Base-by-base conservation (phyloP, 2,113 vertebrate species). In the Cygnus atratus region DNA sequence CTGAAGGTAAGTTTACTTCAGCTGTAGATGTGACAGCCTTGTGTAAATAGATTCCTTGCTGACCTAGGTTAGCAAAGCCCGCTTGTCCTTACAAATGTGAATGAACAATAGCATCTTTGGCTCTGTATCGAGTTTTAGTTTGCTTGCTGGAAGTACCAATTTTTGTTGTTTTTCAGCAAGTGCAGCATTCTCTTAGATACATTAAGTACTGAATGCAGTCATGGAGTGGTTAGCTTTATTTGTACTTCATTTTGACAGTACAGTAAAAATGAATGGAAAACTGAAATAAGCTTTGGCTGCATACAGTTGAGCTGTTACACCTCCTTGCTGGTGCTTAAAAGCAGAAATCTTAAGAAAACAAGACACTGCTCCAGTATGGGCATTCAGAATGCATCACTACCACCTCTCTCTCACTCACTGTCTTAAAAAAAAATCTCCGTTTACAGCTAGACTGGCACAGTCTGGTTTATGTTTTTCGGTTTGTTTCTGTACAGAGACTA, bases 1-100 rank as follows among this genome's bases (percentile, higher is more conserved):
- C 98, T 99, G 95, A 99, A 99, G 99, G 99, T 99, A 97, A 97
- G 97, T 63, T 39, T 39, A 22, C 72, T 65, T 52, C 89, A 75
- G 79, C 77, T 37, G 44, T 13, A 21, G 58, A 19, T 18, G 8
- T 18, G 31, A 18, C 20, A 46, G 70, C 75, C 63, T n/a, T 35
- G 20, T 43, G 15, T 13, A 41, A 55, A 43, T 15, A 8, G 15
- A 1, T 13, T 35, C 29, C 80, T 24, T 66, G 59, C 79, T 74
- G 59, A 41, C 14, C 72, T 25, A 3, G 41, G 6, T 25, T 24
- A 52, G 92, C 80, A 24, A 3, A 63, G 68, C 57, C 75, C 48
- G 2, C 10, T 15, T 19, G 10, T 31, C 28, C 83, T 46, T 46
- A 39, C 3, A 39, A 62, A 41, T 11, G 1, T 37, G 54, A 48